Evolutionary conservation across 2,888 invertebrate species (phyloP), one percentile per base, ranked within the genome.

Genomic region (Teleiodes luculella): DNA sequence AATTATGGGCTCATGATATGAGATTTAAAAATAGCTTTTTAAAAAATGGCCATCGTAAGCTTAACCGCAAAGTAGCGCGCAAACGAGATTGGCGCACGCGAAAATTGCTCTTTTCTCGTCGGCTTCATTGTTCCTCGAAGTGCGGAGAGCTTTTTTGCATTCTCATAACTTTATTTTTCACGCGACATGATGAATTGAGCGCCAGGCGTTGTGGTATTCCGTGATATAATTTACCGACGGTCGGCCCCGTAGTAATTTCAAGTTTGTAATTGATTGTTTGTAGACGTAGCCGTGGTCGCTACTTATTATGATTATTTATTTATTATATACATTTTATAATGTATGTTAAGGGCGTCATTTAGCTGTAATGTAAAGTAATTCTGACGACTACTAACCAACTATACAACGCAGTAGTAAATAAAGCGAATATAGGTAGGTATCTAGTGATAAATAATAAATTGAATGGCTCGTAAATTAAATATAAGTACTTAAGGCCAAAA

Each of bases 31-130:
- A 31, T 46, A 46, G 5, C 14, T 13, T 31, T 28, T 6, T 24
- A 36, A 49, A 49, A 48, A 49, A 37, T 36, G 53, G 37, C 41
- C 47, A 56, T 56, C 52, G 66, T 63, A 64, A 65, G 60, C 64
- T 64, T 64, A 64, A 66, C 68, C 67, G 63, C 69, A 67, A 70
- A n/a, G n/a, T 69, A 68, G 66, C 72, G 68, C 68, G 60, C 59
- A 74, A 78, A 76, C 69, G 67, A 73, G 65, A 72, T 71, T 64
- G 67, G 64, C 65, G 67, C 65, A 68, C 69, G 72, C 73, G 79
- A 82, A 79, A 81, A 80, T 70, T 72, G 71, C 66, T 76, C 67
- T 68, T 72, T 78, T 74, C 70, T 72, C 68, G 69, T 65, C 63
- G 74, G 74, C 66, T 65, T 61, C 64, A 61, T 82, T 80, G 76